Evolutionary conservation across 1,140 invertebrate genomes (phyloP), one percentile per base, ranked within the genome.

Genomic region (Drosophila erecta): DNA sequence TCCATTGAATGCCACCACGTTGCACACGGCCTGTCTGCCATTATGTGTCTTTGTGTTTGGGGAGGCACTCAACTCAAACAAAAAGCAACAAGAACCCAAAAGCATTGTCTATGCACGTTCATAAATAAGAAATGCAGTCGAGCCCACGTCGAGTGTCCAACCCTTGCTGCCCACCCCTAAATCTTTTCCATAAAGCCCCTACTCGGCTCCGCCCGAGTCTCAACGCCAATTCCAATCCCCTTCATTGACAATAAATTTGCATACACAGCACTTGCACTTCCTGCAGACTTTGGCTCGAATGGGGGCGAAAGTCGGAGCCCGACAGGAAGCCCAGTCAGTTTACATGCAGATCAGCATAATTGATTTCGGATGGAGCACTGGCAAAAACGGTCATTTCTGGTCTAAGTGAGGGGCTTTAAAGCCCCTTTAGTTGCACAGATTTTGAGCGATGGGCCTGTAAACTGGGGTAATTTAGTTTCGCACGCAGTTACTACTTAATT

Each of bases 271-370:
- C 85, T 77, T 85, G 76, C 80, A 83, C 74, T 85, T 81, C 64
- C 69, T 60, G 38, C 11, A 40, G 67, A 27, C 12, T 17, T 2
- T 15, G 24, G 33, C 37, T 41, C 20, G 38, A 43, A 64, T 41
- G 17, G 53, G 8, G 14, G 20, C 37, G 20, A 27, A 67, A 65
- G 49, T 33, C 27, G 43, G 67, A 65, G 75, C 60, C 41, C 33
- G 14, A 49, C 62, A 61, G 76, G 62, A 80, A 71, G 84, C 58
- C 72, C 84, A 90, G 83, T 87, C 76, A 55, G 79, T 90, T 90
- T 90, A 90, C 86, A 90, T 90, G 87, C 81, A 80, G 87, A 90
- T 90, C 81, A 90, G 87, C 87, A 90, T 90, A 90, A 90, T 90
- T 90, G 87, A 90, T 90, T 90, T 86, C 76, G 69, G 76, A 90